phyloP scores from a whole-genome alignment of 2,888 invertebrate genomes.

The Acrobeloides nanus region DNA sequence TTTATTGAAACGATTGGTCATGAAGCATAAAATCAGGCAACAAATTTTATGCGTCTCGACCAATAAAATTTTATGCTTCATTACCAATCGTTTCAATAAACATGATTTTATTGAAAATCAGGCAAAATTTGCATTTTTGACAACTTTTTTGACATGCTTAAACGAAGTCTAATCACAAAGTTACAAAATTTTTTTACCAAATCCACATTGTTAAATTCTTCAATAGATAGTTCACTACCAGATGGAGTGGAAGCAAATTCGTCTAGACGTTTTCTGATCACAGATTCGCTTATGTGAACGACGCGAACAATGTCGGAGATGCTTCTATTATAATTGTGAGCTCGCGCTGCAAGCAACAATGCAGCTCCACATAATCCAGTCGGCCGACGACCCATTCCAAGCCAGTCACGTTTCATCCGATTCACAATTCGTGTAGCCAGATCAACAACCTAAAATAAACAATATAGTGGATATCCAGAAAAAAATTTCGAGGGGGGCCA shows the following conservation, averaged over 20 bases:
- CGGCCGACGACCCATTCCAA: constrained; percentile 88
- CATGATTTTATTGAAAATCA: no score
- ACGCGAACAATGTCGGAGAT: constrained; percentile 47
- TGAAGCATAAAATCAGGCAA: no score
- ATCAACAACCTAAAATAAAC: constrained; percentile 66
- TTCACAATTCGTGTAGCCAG: constrained; percentile 86
- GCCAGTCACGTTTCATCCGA: constrained; percentile 94
- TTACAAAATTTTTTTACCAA: constrained; percentile 76
- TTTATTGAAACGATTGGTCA: no score
- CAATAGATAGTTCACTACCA: constrained; percentile 81
- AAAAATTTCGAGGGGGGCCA: no score
- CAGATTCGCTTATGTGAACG: constrained; percentile 50
- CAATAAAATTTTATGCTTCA: no score
- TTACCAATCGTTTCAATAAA: no score
- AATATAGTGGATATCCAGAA: no score
- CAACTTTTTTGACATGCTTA: no score
- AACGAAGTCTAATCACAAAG: background rate
- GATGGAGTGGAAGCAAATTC: constrained; percentile 97
- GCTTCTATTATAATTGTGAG: constrained; percentile 63
- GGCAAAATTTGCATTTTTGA: no score
- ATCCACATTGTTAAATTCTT: constrained; percentile 93
- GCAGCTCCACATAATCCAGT: constrained; percentile 97
- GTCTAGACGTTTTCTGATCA: constrained; percentile 60
- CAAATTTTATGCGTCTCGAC: no score
- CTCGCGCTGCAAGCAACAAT: constrained; percentile 82